These are phyloP conservation scores for Pristionchus fissidentatus DNA, from an alignment of 2,888 invertebrate genomes.

Conservation along the genomic window DNA sequence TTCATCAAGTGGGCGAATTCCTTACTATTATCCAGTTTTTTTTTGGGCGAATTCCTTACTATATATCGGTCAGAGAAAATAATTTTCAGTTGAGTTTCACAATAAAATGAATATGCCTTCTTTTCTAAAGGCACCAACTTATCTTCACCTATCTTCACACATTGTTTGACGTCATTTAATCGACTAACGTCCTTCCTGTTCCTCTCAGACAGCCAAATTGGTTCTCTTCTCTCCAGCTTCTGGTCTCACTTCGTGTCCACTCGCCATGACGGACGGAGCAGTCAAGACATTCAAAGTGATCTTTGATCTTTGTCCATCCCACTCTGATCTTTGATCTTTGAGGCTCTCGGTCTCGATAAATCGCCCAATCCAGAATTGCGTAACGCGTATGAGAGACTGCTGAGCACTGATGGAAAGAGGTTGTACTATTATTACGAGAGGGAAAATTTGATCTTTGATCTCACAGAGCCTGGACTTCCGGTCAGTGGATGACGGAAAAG, in stretches of 20 bases:
- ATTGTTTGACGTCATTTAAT: too few species aligned
- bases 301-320: not conserved
- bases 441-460: not conserved
- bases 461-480: constrained; percentile 79
- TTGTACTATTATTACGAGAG: not conserved
- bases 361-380: not conserved
- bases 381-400: constrained; percentile 22
- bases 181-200: too few species aligned
- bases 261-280: constrained; percentile 81
- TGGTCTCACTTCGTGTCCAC: constrained; percentile 80
- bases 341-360: constrained; percentile 33
- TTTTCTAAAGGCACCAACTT: too few species aligned
- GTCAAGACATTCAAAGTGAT: constrained; percentile 77
- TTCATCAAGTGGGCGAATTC: constrained; percentile 58
- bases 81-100: too few species aligned
- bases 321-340: not conserved
- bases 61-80: too few species aligned
- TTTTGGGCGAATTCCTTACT: not conserved
- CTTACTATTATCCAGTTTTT: not conserved
- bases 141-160: too few species aligned
- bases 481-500: constrained; percentile 82
- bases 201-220: constrained; percentile 77
- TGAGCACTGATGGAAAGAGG: constrained; percentile 32
- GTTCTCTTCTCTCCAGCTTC: constrained; percentile 79
- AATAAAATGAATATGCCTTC: too few species aligned